phyloP scores from a whole-genome alignment of 2,797 vertebrate species.

The Podargus strigoides region DNA sequence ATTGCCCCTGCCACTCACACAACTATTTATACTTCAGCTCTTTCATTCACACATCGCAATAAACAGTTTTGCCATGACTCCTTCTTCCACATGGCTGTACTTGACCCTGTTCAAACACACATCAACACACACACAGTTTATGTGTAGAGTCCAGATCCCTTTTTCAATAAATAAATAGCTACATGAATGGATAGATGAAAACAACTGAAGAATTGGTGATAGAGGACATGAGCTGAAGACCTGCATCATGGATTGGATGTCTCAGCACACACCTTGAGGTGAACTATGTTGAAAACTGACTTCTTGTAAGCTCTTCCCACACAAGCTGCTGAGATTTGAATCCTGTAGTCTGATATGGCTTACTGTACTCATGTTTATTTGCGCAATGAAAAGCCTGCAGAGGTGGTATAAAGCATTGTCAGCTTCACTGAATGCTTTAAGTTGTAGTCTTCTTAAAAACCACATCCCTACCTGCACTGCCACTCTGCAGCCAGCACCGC shows the following conservation, averaged over 20 bases:
- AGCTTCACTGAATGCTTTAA: constrained; percentile 24
- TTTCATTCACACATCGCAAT: neutral
- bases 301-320: neutral
- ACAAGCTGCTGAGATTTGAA: neutral
- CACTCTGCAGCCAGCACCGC: constrained; percentile 14
- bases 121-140: neutral
- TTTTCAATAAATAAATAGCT: constrained; percentile 14
- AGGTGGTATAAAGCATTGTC: neutral
- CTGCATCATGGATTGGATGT: neutral
- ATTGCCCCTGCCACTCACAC: constrained; percentile 51
- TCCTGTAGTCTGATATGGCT: neutral
- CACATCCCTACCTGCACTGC: constrained; percentile 62
- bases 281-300: neutral
- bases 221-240: neutral
- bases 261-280: neutral
- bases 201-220: neutral
- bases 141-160: neutral
- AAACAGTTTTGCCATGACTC: constrained; percentile 32
- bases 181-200: neutral
- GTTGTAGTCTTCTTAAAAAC: constrained; percentile 31
- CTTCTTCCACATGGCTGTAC: constrained; percentile 32
- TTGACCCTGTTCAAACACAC: neutral
- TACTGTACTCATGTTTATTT: constrained; percentile 43
- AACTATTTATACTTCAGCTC: constrained; percentile 35
- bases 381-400: neutral